Evolutionary conservation across 2,888 invertebrate species (phyloP), one percentile per base, ranked within the genome.

Genomic region (Harpalus rufipes): DNA sequence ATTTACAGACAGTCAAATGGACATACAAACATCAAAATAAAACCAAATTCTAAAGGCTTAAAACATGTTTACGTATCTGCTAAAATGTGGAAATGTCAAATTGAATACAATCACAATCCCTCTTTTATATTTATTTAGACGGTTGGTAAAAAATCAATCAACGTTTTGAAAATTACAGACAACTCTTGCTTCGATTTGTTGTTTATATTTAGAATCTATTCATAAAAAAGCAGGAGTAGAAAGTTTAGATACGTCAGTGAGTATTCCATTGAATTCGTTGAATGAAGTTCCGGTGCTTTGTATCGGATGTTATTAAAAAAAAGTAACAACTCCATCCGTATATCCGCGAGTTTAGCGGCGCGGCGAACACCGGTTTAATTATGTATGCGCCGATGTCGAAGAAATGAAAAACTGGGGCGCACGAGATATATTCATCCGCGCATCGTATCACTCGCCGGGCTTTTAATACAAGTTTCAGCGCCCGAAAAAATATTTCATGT

Each of bases 401-500:
- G 79, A 74, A 59, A 79, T 58, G 61, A 79, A 79, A 79, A 79
- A 79, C 59, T 61, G 61, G 61, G 41, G 79, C 79, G 61, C 16
- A 39, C 16, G 58, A 79, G 79, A 79, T 61, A 61, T 79, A 79
- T 79, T 79, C 79, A 79, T 79, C 79, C 32, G 59, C 79, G 79
- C 79, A 79, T 78, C 58, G 58, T 58, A 25, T 59, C 16, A 59
- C 44, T 81, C 81, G 41, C 10, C 61, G 61, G 18, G 81, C 65
- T 81, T 81, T 81, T 65, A 81, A 44, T 68, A 81, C 65, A 81
- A 81, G 65, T 81, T 81, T 65, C 39, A 65, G 51, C 39, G 63
- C 25, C 44, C 25, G 81, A 81, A 81, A 65, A 81, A 44, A 81
- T 65, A 81, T 65, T 81, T 81, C 65, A 81, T 81, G 81, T 65